phyloP scores from a whole-genome alignment of 2,888 invertebrate genomes.

The Leptopilina myrica region DNA sequence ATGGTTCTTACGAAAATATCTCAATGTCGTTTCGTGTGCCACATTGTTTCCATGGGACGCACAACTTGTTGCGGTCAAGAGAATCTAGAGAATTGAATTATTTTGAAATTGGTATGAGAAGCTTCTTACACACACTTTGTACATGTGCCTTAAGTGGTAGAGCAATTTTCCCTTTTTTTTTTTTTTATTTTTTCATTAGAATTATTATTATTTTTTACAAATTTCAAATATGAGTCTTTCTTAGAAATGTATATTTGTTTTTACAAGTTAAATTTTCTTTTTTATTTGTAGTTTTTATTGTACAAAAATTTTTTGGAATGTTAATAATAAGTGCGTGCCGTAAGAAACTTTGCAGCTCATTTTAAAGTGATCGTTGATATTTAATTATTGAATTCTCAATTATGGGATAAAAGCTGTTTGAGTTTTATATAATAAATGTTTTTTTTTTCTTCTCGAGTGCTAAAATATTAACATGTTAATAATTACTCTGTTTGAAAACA shows the following conservation, averaged over 20 bases:
- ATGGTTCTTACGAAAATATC: conserved; percentile 54
- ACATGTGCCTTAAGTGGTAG: not conserved
- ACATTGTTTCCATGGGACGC: conserved; percentile 28
- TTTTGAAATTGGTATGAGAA: conserved; percentile 17
- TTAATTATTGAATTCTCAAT: conserved; percentile 3
- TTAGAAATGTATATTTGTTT: conserved; percentile 20
- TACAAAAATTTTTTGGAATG: conserved; percentile 24
- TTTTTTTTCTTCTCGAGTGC: not conserved
- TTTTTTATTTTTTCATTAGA: not conserved
- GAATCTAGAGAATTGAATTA: conserved; percentile 7
- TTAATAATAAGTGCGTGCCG: conserved; percentile 19
- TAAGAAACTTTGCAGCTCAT: conserved; percentile 20
- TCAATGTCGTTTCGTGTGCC: conserved; percentile 46
- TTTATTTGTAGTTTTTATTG: not conserved
- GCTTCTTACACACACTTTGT: conserved; percentile 23
- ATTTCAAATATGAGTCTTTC: conserved; percentile 23
- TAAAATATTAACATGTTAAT: conserved; percentile 10
- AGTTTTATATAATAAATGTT: not conserved
- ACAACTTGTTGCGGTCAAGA: conserved; percentile 21
- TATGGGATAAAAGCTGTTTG: not conserved
- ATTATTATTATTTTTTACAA: conserved; percentile 10
- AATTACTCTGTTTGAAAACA: not conserved
- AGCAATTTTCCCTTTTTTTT: not conserved
- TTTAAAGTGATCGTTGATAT: conserved; percentile 11
- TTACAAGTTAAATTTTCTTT: not conserved